Evolutionary conservation across 1,140 invertebrate species (phyloP).

Genomic region (Aplysia californica): DNA sequence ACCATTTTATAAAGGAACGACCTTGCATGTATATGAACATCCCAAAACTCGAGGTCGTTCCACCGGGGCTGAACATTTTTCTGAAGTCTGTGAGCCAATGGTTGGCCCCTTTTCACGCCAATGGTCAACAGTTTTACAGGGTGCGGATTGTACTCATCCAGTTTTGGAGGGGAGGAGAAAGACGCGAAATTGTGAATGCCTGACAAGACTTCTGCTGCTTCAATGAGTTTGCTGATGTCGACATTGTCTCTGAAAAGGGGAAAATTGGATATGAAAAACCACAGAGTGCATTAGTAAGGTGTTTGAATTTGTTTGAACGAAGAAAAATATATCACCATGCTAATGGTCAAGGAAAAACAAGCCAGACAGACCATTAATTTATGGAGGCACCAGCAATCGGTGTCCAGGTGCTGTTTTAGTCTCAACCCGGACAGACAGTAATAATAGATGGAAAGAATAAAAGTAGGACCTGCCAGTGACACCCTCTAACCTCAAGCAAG

Average conservation of each 20-base stretch:
- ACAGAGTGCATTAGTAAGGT: too few species aligned
- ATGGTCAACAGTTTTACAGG: constrained; percentile 21
- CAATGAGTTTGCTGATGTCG: constrained; percentile 6
- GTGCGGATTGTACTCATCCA: neutral
- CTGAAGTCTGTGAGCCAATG: neutral
- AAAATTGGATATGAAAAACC: neutral
- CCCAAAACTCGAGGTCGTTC: constrained; percentile 18
- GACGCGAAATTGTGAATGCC: constrained; percentile 12
- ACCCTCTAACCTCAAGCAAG: too few species aligned
- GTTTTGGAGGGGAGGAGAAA: neutral
- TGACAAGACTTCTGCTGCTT: constrained; percentile 3
- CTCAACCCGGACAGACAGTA: too few species aligned
- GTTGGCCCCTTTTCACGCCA: constrained; percentile 19
- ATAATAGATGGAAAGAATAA: too few species aligned
- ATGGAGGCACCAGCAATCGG: too few species aligned
- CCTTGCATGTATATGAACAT: constrained; percentile 9
- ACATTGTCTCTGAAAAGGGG: neutral
- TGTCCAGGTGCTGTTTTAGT: too few species aligned
- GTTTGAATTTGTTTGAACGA: too few species aligned
- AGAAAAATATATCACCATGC: too few species aligned
- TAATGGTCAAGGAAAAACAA: too few species aligned
- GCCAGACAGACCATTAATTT: too few species aligned
- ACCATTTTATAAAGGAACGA: constrained; percentile 20
- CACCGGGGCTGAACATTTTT: neutral
- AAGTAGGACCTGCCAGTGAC: too few species aligned